These are phyloP conservation scores for Oreochromis niloticus DNA, from an alignment of 2,113 vertebrate species.

Conservation along the genomic window DNA sequence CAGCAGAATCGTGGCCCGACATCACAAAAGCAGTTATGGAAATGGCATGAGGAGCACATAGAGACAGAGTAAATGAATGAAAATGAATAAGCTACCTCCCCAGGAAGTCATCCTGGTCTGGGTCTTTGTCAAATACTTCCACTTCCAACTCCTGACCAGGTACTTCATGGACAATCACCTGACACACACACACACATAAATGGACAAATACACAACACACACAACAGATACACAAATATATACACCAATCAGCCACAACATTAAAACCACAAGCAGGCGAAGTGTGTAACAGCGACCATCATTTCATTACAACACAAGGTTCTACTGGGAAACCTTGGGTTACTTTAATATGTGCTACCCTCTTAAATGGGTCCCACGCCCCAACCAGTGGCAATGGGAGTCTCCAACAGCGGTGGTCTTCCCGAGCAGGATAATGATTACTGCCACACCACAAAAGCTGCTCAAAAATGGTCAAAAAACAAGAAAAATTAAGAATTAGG, in stretches of 20 bases:
- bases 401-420: accelerated
- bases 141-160: conserved; percentile 93
- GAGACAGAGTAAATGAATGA: conserved; percentile 33
- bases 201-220: conserved; percentile 44
- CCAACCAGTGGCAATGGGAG: background rate
- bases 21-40: conserved; percentile 10
- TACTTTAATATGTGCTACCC: background rate
- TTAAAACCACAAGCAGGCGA: background rate
- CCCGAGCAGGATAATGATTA: background rate
- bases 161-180: conserved; percentile 93
- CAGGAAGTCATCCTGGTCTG: conserved; percentile 93
- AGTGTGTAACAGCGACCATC: background rate
- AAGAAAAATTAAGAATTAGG: background rate
- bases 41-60: conserved; percentile 21
- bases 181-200: conserved; percentile 59
- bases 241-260: background rate
- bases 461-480: background rate
- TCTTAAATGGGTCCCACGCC: accelerated
- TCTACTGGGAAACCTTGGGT: background rate
- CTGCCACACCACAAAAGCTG: background rate
- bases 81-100: conserved; percentile 80
- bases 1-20: background rate
- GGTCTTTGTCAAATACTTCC: conserved; percentile 93
- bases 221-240: conserved; percentile 53
- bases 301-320: background rate